Percentiles rank a stretch among this genome's conserved stretches.
These are phyloP conservation scores for Hozukius guyotensis DNA, from an alignment of 2,797 vertebrate species.

Conservation along the genomic window DNA sequence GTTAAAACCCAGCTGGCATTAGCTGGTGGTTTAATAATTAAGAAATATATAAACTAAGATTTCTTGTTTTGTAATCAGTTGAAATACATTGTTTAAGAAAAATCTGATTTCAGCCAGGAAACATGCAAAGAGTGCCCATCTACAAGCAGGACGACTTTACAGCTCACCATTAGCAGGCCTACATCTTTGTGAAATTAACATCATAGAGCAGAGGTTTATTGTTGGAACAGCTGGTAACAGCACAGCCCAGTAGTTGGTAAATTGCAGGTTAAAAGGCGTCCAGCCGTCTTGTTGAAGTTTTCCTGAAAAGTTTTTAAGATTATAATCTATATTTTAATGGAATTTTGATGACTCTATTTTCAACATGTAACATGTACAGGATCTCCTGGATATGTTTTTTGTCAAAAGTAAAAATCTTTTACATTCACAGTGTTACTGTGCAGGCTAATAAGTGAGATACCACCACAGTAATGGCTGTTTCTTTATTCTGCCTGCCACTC, in stretches of 20 bases:
- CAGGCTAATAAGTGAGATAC: background rate
- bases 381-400: background rate
- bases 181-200: slow-evolving; percentile 23
- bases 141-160: too few relatives aligned
- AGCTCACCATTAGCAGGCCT: background rate
- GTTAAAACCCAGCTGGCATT: background rate
- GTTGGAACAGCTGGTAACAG: background rate
- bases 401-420: background rate
- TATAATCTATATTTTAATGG: too few relatives aligned
- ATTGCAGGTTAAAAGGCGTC: background rate
- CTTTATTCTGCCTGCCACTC: background rate
- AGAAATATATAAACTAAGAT: background rate
- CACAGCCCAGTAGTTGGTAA: background rate
- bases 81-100: background rate
- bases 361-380: rapidly evolving
- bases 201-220: background rate
- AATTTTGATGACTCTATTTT: background rate
- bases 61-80: background rate
- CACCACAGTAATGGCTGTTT: background rate
- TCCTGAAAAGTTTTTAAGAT: background rate
- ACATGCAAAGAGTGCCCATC: too few relatives aligned
- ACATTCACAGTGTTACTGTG: background rate
- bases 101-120: background rate
- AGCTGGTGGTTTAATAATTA: background rate
- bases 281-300: background rate